phyloP scores from a whole-genome alignment of 2,797 vertebrate species.

The Tauraco hartlaubi region DNA sequence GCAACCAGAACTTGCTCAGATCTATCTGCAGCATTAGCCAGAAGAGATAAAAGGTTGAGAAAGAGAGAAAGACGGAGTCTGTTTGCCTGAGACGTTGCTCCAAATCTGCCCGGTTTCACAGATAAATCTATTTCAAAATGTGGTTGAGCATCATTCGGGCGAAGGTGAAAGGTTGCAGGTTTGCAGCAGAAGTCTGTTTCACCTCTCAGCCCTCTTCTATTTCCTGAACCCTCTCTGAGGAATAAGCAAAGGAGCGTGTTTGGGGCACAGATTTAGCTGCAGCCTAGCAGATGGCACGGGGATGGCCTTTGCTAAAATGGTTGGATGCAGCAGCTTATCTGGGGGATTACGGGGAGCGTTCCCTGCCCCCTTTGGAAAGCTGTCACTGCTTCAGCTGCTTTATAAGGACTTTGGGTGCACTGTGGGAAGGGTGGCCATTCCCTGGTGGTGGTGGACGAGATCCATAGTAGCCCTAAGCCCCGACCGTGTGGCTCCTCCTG shows the following conservation, averaged over 20 bases:
- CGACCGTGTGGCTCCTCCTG: not conserved
- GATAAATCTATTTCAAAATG: not conserved
- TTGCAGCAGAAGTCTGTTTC: not conserved
- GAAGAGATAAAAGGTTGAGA: not conserved
- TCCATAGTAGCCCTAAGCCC: not conserved
- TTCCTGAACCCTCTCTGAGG: not conserved
- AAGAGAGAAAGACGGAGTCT: not conserved
- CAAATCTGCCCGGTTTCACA: not conserved
- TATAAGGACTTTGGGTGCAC: not conserved
- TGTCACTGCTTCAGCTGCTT: not conserved
- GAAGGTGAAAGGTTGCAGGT: not conserved
- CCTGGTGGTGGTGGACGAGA: not conserved
- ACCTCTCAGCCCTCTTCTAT: not conserved
- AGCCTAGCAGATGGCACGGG: not conserved
- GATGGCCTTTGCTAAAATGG: not conserved
- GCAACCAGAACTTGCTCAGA: not conserved
- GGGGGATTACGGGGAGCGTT: not conserved
- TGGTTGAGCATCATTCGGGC: not conserved
- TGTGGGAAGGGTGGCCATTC: not conserved
- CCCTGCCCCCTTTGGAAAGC: not conserved
- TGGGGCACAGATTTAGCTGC: not conserved
- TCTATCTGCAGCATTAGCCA: not conserved
- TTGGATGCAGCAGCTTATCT: not conserved
- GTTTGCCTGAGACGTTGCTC: not conserved
- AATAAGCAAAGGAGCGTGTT: not conserved